Base-by-base conservation (phyloP, 2,113 vertebrate species). In the Arizona elegans region DNA sequence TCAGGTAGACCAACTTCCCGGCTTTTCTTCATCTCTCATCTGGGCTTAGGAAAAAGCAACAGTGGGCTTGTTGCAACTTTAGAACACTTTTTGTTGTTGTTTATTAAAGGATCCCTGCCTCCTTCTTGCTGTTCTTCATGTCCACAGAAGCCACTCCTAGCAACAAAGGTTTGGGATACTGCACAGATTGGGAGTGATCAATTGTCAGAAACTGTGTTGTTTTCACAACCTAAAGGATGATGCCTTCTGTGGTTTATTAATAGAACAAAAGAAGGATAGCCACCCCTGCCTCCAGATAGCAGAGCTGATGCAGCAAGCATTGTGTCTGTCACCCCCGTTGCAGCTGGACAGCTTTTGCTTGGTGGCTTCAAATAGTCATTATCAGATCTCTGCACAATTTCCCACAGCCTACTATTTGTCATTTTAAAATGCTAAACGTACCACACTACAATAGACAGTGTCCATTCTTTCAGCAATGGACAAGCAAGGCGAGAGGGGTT, bases 341-440 rank as follows among this genome's bases (percentile, higher is more conserved):
- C 91, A 86, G 90, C 62, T 13, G 90, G 55, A 26, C 47, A 54
- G 8, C 13, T 90, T 59, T 87, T 92, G 91, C 92, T 94, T 95
- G 55, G 93, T 91, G 86, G 91, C 91, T 94, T 90, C 92, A 81
- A 33, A 75, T 91, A 55, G 13, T 88, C 54, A 12, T 92, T 94
- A 53, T 94, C 56, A 92, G 0, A 0, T 52, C 81, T 94, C 70
- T 52, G 86, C 43, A 90, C 54, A 85, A 94, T 54, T 47, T 62
- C 29, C n/a, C 62, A 52, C 24, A 75, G 15, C 53, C 15, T 47
- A 19, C 13, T 29, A 54, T 33, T 43, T 89, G 91, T 91, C 65
- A 50, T 89, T 85, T 87, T 62, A 88, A 90, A 90, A 94, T 70
- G 24, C 1, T 23, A n/a, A 33, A 65, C 11, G 5, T 19, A 6